A percentile compares a stretch with the other conserved stretches of the same genome.
Evolutionary conservation across 2,888 invertebrate species (phyloP).

Genomic region (Tetranychus piercei): DNA sequence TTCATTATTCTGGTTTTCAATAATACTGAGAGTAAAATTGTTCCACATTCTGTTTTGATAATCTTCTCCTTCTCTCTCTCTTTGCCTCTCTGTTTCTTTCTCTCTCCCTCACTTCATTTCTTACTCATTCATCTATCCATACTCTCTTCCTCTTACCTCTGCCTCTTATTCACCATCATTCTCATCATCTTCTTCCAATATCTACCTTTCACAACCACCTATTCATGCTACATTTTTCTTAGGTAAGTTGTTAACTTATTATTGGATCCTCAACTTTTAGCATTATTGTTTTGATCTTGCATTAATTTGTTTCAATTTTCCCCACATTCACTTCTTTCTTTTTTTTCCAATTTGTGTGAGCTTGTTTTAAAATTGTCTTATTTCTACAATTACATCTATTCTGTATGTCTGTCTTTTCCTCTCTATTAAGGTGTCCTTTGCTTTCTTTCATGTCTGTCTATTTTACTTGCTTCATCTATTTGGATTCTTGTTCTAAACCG

Average conservation of each 20-base stretch:
- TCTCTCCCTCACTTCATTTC: slow-evolving; percentile 7
- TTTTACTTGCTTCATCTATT: neutral
- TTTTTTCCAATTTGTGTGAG: neutral
- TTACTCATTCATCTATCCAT: neutral
- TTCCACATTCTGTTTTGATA: slow-evolving; percentile 2
- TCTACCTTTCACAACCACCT: neutral
- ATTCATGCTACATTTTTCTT: neutral
- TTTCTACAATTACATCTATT: neutral
- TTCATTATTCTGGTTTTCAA: too few species aligned
- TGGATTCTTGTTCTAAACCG: neutral
- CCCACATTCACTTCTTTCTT: neutral
- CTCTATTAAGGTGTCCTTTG: neutral
- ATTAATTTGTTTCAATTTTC: neutral
- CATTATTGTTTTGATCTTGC: neutral
- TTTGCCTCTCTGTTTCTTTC: slow-evolving; percentile 2
- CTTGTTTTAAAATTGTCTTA: neutral
- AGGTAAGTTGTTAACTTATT: neutral
- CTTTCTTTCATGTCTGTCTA: neutral
- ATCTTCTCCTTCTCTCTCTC: neutral
- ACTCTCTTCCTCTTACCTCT: slow-evolving; percentile 1
- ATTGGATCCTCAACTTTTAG: neutral
- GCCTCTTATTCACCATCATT: neutral
- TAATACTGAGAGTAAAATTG: neutral
- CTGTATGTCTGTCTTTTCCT: neutral
- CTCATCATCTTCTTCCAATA: neutral